phyloP scores from a whole-genome alignment of 2,888 invertebrate species.

The Myopa testacea region DNA sequence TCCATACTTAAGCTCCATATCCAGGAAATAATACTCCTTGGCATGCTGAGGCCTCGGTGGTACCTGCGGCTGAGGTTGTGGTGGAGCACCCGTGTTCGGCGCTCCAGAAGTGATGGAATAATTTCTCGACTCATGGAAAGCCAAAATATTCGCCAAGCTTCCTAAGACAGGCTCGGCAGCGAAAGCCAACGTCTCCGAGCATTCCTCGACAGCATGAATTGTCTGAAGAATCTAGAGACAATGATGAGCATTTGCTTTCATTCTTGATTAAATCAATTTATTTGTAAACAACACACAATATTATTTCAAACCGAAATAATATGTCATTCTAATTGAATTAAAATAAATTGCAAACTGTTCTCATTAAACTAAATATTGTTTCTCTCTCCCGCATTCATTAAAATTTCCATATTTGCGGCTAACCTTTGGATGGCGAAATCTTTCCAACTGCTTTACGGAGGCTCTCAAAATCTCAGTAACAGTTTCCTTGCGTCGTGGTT shows the following conservation, averaged over 20 bases:
- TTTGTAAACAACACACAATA: no score
- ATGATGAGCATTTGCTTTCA: not conserved
- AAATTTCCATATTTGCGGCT: conserved; percentile 37
- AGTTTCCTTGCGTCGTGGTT: conserved; percentile 91
- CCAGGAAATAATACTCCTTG: conserved; percentile 88
- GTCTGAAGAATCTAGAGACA: conserved; percentile 72
- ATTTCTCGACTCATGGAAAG: conserved; percentile 74
- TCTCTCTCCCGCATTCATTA: not conserved
- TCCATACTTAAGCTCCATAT: conserved; percentile 94
- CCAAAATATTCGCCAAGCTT: conserved; percentile 89
- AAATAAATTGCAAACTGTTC: no score
- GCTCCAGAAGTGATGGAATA: conserved; percentile 64
- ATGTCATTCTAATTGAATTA: no score
- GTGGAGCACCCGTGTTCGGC: conserved; percentile 62
- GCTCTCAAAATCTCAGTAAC: conserved; percentile 87
- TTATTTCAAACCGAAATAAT: no score
- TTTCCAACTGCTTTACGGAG: conserved; percentile 83
- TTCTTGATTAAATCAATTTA: no score
- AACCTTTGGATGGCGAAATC: conserved; percentile 85
- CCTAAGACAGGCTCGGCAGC: conserved; percentile 92
- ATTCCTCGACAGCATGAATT: conserved; percentile 82
- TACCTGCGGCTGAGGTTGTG: conserved; percentile 65
- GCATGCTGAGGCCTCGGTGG: conserved; percentile 74
- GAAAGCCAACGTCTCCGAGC: conserved; percentile 89
- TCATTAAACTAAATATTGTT: no score